A percentile compares a stretch with the other conserved stretches of the same genome.
These are phyloP conservation scores for Podargus strigoides DNA, from an alignment of 2,797 vertebrate species.

Conservation along the genomic window DNA sequence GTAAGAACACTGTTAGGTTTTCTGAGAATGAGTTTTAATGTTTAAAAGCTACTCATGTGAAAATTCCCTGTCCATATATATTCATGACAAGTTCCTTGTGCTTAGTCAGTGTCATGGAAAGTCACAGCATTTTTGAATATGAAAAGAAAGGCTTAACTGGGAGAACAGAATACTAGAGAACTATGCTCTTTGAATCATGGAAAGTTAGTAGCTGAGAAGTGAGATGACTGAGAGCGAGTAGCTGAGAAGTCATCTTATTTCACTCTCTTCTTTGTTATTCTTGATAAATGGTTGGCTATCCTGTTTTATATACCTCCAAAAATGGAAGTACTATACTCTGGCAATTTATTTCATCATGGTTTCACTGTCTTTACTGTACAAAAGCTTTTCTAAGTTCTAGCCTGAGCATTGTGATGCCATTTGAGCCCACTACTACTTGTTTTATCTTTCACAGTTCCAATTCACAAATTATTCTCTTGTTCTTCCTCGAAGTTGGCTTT, in stretches of 20 bases:
- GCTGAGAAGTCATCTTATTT: not conserved
- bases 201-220: not conserved
- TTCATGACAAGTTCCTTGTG: conserved; percentile 1
- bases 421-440: not conserved
- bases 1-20: not conserved
- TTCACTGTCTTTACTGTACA: not conserved
- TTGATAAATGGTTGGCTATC: not conserved
- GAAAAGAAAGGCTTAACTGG: not conserved
- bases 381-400: not conserved
- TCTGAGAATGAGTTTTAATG: not conserved
- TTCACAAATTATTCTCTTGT: not conserved
- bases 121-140: conserved; percentile 3
- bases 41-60: not conserved
- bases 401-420: not conserved
- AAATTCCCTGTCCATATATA: conserved; percentile 8
- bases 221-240: no score
- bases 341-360: not conserved
- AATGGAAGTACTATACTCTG: not conserved
- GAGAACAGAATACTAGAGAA: not conserved
- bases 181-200: not conserved
- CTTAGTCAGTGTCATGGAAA: not conserved
- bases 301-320: not conserved
- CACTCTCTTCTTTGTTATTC: not conserved
- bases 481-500: not conserved
- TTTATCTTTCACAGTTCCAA: not conserved